Base-by-base conservation (phyloP, 2,888 invertebrate genomes). In the Folsomia candida region DNA sequence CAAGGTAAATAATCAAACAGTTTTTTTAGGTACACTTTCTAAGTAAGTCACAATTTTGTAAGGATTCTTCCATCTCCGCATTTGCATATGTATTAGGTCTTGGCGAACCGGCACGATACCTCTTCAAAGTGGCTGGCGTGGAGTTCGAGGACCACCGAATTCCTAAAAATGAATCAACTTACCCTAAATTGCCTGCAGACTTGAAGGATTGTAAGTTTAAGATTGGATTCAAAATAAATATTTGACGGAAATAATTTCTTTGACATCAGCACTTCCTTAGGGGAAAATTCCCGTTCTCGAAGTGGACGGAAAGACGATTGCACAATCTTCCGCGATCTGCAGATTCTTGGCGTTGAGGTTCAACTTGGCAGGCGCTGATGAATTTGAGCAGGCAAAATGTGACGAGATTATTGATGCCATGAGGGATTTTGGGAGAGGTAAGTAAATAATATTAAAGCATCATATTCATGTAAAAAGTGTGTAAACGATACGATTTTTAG, bases 161-260 rank as follows among this genome's bases (percentile, higher is more conserved):
- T 51, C 67, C 67, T 2, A 62, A 64, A 22, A 47, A 69, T 65
- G 71, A 68, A 11, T 25, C 54, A 3, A 54, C 51, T 22, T 64
- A 69, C 22, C 69, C 69, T 26, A 54, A 63, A 28, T 26, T 69
- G 28, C 69, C 69, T 28, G 22, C 37, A 18, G 58, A 64, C 51
- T 64, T 69, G 9, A 69, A 64, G 47, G 58, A 69, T 25, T 18
- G 64, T 69, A 28, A 62, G 26, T 27, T 57, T 20, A n/a, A n/a
- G n/a, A n/a, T n/a, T n/a, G n/a, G n/a, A 47, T 47, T 14, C 54
- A 54, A 18, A n/a, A 24, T 54, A 47, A 47, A 47, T 47, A 47
- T 47, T 47, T 11, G n/a, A n/a, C n/a, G n/a, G n/a, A n/a, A 37
- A 86, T 85, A 78, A 85, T 85, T 76, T 86, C 84, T 47, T 58